phyloP scores from a whole-genome alignment of 2,113 vertebrate genomes.

The Gulo gulo region DNA sequence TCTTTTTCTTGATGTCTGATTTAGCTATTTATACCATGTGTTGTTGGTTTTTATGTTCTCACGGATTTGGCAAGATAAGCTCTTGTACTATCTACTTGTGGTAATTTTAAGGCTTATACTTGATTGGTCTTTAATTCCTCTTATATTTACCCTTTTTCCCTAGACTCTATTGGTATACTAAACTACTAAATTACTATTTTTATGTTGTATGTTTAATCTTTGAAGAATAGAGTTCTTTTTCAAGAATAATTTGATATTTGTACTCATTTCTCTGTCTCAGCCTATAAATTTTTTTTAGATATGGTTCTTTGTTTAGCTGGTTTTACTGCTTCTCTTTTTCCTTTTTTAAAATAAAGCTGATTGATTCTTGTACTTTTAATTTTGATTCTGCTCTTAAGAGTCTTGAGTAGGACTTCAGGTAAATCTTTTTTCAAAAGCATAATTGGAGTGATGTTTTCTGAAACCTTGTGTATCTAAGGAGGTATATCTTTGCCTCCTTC shows the following conservation, averaged over 20 bases:
- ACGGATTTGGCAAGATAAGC: neutral
- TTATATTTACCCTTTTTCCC: neutral
- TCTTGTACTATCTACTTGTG: conserved; percentile 31
- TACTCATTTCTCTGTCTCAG: neutral
- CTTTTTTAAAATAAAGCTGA: neutral
- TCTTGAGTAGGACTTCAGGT: neutral
- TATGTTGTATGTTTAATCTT: neutral
- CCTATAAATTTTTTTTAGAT: neutral
- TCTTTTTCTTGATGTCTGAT: conserved; percentile 30
- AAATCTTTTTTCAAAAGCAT: neutral
- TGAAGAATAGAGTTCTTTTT: neutral
- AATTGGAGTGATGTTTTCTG: neutral
- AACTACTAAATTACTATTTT: conserved; percentile 5
- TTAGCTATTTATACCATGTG: conserved; percentile 5
- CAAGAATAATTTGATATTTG: neutral
- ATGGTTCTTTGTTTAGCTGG: neutral
- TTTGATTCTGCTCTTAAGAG: neutral
- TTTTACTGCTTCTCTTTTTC: neutral
- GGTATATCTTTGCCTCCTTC: neutral
- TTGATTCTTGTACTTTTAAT: neutral
- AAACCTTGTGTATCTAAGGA: neutral
- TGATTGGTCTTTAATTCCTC: conserved; percentile 1
- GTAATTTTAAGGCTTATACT: neutral
- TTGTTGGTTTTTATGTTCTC: conserved; percentile 44
- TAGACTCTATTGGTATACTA: neutral